phyloP scores from a whole-genome alignment of 2,113 vertebrate genomes.

The Neolamprologus brichardi region DNA sequence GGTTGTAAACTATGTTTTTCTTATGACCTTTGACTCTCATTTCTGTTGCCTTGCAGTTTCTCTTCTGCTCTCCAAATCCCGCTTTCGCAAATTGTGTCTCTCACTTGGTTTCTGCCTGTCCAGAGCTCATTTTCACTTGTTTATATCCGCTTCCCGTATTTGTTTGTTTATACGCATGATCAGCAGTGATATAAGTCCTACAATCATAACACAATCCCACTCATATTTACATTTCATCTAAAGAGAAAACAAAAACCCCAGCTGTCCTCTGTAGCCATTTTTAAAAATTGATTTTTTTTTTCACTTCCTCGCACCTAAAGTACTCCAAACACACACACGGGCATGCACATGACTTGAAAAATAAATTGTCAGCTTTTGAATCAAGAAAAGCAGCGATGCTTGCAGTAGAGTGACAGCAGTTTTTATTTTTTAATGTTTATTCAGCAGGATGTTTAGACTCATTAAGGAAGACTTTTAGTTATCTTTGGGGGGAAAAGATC shows the following conservation, averaged over 20 bases:
- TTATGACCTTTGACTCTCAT: slow-evolving; percentile 1
- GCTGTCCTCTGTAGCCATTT: not conserved
- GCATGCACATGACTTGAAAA: not conserved
- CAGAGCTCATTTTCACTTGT: not conserved
- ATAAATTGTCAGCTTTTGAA: not conserved
- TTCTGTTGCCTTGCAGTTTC: not conserved
- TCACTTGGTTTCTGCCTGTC: not conserved
- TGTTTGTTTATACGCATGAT: not conserved
- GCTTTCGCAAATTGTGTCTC: not conserved
- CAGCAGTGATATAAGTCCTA: not conserved
- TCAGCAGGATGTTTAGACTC: not conserved
- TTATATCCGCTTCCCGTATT: slow-evolving; percentile 7
- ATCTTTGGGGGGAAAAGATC: not conserved
- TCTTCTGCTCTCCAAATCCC: not conserved
- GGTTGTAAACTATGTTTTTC: not conserved
- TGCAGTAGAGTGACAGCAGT: not conserved
- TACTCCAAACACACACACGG: not conserved
- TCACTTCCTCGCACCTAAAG: not conserved
- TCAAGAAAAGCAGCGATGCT: not conserved
- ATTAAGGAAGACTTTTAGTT: not conserved
- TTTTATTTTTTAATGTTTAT: not conserved
- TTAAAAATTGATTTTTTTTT: not conserved
- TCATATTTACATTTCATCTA: not conserved
- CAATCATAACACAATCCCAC: not conserved
- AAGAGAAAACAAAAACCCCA: not conserved